Base-by-base conservation (phyloP, 2,113 vertebrate species). In the Coregonus clupeaformis region DNA sequence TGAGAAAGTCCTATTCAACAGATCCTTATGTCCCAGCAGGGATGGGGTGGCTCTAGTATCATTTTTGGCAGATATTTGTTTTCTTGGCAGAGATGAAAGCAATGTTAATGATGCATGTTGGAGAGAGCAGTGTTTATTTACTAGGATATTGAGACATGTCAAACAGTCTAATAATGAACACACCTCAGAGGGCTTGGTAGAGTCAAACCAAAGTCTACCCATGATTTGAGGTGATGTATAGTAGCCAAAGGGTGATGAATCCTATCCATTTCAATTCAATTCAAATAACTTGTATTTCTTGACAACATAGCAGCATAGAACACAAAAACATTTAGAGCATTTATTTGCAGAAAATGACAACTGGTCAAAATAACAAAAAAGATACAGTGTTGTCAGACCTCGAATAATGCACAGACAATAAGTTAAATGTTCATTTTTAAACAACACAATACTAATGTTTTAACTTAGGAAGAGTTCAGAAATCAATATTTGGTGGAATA, bases 121-220 rank as follows among this genome's bases (percentile, higher is more conserved):
- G 75, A 77, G 63, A 74, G 67, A 55, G 78, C 16, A 69, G 25
- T 45, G 27, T 72, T 32, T 74, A 69, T 80, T 88, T 77, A 83
- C 87, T 78, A 78, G 36, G 36, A 42, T 42, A 42, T 42, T 42
- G 9, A 9, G 36, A 86, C 75, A 76, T 82, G 77, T 77, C 69
- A 36, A 76, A 74, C 73, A 73, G 76, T 78, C 77, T 77, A 80
- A 42, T 42, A 42, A 84, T 80, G 65, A 81, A 80, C 52, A 72
- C 49, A 76, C 75, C 74, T 81, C 80, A 81, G 49, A 74, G 73
- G 66, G 59, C 60, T 27, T 79, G 75, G 78, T 29, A 67, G 6
- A 78, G 75, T 76, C 59, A 80, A 72, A 29, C 55, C 49, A 45
- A 63, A 68, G 42, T 74, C 68, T 57, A 72, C 47, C 72, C 79